phyloP scores from a whole-genome alignment of 2,797 vertebrate genomes.

The Halcyon badia region DNA sequence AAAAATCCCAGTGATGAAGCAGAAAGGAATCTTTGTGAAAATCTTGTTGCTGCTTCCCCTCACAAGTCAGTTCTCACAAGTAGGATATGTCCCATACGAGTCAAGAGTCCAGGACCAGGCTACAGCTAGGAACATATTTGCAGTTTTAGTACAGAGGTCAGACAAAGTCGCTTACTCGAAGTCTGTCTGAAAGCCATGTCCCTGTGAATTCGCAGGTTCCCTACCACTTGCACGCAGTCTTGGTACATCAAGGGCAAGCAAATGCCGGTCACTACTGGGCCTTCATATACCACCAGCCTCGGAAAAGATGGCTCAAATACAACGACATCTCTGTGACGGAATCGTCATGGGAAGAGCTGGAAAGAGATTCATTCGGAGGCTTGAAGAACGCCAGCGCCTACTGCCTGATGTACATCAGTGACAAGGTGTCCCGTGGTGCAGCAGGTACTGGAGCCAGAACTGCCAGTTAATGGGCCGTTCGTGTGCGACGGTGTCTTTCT shows the following conservation, averaged over 20 bases:
- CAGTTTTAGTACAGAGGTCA: background rate
- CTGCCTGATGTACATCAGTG: slow-evolving; percentile 96
- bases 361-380: slow-evolving; percentile 95
- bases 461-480: rapidly evolving
- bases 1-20: background rate
- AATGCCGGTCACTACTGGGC: slow-evolving; percentile 98
- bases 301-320: slow-evolving; percentile 93
- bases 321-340: slow-evolving; percentile 94
- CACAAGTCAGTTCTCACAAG: background rate
- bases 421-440: slow-evolving; percentile 79
- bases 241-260: slow-evolving; percentile 97
- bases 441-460: slow-evolving; percentile 79
- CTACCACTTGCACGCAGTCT: slow-evolving; percentile 92
- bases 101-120: background rate
- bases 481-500: background rate
- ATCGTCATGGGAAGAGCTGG: slow-evolving; percentile 94
- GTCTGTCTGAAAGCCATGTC: background rate
- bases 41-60: background rate
- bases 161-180: background rate
- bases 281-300: slow-evolving; percentile 89
- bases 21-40: background rate
- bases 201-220: slow-evolving; percentile 84
- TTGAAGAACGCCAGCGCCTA: slow-evolving; percentile 95
- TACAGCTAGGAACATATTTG: background rate
- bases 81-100: background rate